Conservation (phyloP, 2,113 vertebrate species). For the Neofelis nebulosa region DNA sequence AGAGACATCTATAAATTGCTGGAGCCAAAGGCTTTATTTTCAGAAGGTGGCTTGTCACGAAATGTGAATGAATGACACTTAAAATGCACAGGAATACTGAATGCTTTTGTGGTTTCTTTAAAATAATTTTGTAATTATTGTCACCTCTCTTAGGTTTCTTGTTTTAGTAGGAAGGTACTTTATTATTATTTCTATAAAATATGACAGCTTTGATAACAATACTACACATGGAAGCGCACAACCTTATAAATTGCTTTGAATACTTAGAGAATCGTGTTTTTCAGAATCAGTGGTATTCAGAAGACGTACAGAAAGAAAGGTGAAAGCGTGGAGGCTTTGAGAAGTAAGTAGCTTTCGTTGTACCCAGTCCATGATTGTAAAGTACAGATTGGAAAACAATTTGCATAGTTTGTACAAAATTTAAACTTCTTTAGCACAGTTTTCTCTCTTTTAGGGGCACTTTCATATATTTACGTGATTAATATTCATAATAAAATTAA, state of each 20-base stretch:
- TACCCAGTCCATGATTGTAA: conserved; percentile 37
- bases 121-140: background rate
- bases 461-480: background rate
- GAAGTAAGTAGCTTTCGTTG: conserved; percentile 86
- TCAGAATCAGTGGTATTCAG: conserved; percentile 94
- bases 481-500: conserved; percentile 4
- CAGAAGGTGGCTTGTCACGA: background rate
- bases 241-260: background rate
- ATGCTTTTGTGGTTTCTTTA: background rate
- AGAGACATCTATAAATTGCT: conserved; percentile 11
- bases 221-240: background rate
- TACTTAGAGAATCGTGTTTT: conserved; percentile 73
- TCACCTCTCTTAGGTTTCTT: background rate
- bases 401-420: background rate
- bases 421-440: background rate
- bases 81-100: background rate
- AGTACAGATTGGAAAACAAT: background rate
- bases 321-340: conserved; percentile 92
- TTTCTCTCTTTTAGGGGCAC: background rate
- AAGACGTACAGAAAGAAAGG: conserved; percentile 94
- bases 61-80: background rate
- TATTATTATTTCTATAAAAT: background rate
- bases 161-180: background rate
- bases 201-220: background rate
- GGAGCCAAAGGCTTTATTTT: background rate